Evolutionary conservation across 2,888 invertebrate species (phyloP), one percentile per base, ranked within the genome.

Genomic region (Teleogryllus oceanicus): DNA sequence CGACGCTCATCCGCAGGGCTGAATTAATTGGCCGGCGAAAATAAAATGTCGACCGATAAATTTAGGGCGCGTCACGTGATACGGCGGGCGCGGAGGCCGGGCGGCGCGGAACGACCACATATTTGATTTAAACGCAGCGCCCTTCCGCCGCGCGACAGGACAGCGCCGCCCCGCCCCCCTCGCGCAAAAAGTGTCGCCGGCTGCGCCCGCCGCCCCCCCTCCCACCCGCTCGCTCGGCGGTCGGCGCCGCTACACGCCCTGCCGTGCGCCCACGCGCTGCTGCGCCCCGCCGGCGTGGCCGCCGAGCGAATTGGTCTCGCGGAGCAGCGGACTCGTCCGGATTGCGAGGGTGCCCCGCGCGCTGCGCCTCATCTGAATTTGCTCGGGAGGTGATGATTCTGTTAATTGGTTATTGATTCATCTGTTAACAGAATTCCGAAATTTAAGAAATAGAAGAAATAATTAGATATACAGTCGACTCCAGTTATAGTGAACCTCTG

Each of bases 1-100:
- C 62, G 13, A 62, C 62, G 62, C 62, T 62, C 62, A 62, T 77
- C 50, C 81, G 74, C 74, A 77, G 78, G 80, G 79, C 79, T 81
- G 79, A 81, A 81, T 81, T 81, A 81, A 81, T 81, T 81, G 81
- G 79, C 80, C 75, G 76, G 79, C 77, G 79, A 80, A 80, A 80
- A 80, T 80, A 80, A 80, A 80, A 80, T 80, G 80, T 79, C 80
- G 78, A 74, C 74, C 76, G 74, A 80, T 80, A 80, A 80, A 80
- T 80, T 80, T 21, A 80, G 62, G 62, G 78, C 77, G 75, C 50
- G 79, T 79, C 80, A 79, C 77, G 79, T 77, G 77, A 79, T 80
- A 79, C 77, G 78, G 78, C 62, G 80, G 77, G 76, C 20, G 80
- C 50, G 50, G 20, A 62, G 49, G n/a, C 51, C 11, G 49, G 62